phyloP scores from a whole-genome alignment of 2,888 invertebrate genomes.

The Amphiduros pacificus region DNA sequence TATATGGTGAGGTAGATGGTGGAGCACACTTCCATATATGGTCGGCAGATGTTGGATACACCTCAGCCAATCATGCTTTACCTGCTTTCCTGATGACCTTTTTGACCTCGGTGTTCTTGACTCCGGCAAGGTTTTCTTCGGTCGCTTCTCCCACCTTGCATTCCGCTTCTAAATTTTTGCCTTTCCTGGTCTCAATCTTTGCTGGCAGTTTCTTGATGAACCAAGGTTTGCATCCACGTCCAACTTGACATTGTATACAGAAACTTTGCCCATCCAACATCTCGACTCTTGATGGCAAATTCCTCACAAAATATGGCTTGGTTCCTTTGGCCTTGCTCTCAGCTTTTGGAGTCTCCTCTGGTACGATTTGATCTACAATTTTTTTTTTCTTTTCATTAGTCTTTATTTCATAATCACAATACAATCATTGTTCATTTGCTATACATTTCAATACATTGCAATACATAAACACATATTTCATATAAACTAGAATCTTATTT shows the following conservation, averaged over 20 bases:
- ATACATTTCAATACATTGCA: too few relatives aligned
- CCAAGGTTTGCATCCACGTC: constrained; percentile 28
- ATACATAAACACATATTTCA: too few relatives aligned
- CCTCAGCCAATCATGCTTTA: too few relatives aligned
- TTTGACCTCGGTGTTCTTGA: neutral
- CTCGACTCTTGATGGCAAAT: constrained; percentile 30
- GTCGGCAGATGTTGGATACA: too few relatives aligned
- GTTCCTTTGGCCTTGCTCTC: neutral
- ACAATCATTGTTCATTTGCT: too few relatives aligned
- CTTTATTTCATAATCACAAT: too few relatives aligned
- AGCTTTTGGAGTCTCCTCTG: too few relatives aligned
- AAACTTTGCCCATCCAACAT: constrained; percentile 24
- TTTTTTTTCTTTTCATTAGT: constrained; percentile 1
- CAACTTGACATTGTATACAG: constrained; percentile 8
- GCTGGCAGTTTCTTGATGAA: constrained; percentile 29
- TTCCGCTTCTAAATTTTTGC: constrained; percentile 13
- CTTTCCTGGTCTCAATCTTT: constrained; percentile 19
- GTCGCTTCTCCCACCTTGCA: constrained; percentile 16
- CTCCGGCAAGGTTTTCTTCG: neutral
- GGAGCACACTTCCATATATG: too few relatives aligned
- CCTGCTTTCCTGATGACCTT: neutral
- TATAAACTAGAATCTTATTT: too few relatives aligned
- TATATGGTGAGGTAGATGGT: too few relatives aligned
- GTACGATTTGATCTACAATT: constrained; percentile 2
- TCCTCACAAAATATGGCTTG: constrained; percentile 31